Base-by-base conservation (phyloP, 1,140 invertebrate species). In the Arion vulgaris region DNA sequence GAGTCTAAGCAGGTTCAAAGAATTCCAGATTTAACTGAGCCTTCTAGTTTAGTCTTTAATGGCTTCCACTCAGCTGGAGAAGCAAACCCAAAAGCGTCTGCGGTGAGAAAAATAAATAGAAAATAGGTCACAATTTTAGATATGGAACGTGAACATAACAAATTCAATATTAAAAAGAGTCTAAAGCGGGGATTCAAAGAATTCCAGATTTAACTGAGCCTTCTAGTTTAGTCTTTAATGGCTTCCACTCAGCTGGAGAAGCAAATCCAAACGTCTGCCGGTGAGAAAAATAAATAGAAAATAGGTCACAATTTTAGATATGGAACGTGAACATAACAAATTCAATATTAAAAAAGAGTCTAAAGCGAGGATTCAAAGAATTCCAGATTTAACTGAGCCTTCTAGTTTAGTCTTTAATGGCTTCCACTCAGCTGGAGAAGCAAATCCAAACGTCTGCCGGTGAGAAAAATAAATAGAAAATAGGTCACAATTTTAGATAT, bases 11-110 rank as follows among this genome's bases (percentile, higher is more conserved):
- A n/a, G n/a, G n/a, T n/a, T n/a, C n/a, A n/a, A n/a, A 80, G 36
- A 85, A 85, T 38, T 85, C 82, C 19, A 81, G 49, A 1, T 38
- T 80, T 80, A 39, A 80, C n/a, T 32, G 62, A 28, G 2, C 34
- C 76, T 39, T 78, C 45, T 4, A 81, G 71, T 51, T 81, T 81
- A 17, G 69, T 23, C 32, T 81, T 69, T 1, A 81, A n/a, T 15
- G 80, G 80, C 17, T 69, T 68, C 45, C 49, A 81, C 71, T 81
- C 80, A 39, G 32, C 80, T 36, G 80, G 80, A 15, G 80, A 81
- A 11, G 76, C 76, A 78, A 78, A 78, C 26, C 78, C 68, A 15
- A 23, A 26, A n/a, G n/a, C 49, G 78, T 80, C 78, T 80, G 68
- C 23, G 26, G 26, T n/a, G 41, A 57, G 19, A 32, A 32, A 51